Conservation (phyloP, 2,113 vertebrate genomes). For the Coptodon bakossiorum region DNA sequence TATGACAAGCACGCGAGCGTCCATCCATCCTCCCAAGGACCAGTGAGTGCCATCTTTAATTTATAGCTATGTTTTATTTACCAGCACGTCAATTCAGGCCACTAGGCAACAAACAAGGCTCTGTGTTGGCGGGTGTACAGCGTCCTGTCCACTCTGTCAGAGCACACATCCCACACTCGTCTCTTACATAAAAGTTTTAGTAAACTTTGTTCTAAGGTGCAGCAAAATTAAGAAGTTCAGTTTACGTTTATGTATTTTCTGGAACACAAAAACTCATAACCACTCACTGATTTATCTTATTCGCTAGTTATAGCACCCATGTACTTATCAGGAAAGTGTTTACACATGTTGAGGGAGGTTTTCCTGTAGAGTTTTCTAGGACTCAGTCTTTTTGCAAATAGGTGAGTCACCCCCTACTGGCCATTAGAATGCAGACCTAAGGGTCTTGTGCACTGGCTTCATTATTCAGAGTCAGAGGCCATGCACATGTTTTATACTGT, state of each 20-base stretch:
- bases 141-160: neutral
- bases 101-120: neutral
- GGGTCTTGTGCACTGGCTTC: neutral
- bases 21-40: neutral
- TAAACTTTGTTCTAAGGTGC: neutral
- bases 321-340: neutral
- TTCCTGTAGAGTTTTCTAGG: neutral
- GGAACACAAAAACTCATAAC: neutral
- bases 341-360: neutral
- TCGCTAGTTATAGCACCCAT: neutral
- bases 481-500: neutral
- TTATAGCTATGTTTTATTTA: constrained; percentile 57
- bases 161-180: neutral
- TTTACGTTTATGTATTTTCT: neutral
- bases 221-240: neutral
- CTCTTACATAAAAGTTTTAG: neutral
- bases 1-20: neutral
- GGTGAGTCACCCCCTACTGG: neutral
- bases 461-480: neutral
- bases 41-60: constrained; percentile 44
- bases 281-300: neutral
- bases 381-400: neutral
- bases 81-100: constrained; percentile 13
- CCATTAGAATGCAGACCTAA: neutral
- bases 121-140: neutral